Evolutionary conservation across 1,140 invertebrate genomes (phyloP).

Genomic region (Andricus grossulariae): DNA sequence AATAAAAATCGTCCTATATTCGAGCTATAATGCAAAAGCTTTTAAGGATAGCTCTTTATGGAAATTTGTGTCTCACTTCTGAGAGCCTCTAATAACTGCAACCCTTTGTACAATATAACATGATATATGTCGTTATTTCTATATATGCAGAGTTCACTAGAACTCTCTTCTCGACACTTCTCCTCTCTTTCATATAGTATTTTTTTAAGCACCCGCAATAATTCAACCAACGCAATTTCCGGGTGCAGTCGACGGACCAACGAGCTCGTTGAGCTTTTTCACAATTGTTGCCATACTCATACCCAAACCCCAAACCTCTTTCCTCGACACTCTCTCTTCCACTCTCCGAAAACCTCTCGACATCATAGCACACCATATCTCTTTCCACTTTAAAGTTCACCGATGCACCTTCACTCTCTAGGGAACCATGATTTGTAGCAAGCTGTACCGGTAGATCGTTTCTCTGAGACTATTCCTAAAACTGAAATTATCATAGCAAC

Average conservation of each 20-base stretch:
- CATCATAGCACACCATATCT: constrained; percentile 28
- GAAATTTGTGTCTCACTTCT: background rate
- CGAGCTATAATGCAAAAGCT: too few species aligned
- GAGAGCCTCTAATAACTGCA: background rate
- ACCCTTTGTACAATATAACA: constrained; percentile 2
- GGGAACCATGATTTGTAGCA: constrained; percentile 12
- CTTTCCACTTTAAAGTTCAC: constrained; percentile 21
- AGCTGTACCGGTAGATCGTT: background rate
- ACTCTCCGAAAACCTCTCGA: background rate
- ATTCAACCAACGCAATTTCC: constrained; percentile 21
- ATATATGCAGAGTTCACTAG: constrained; percentile 12
- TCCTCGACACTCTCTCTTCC: background rate
- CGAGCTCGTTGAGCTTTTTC: constrained; percentile 30
- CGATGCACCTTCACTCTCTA: constrained; percentile 2
- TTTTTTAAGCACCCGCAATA: constrained; percentile 24
- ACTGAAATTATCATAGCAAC: background rate
- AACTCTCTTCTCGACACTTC: background rate
- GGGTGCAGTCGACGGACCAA: constrained; percentile 23
- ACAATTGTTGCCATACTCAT: constrained; percentile 20
- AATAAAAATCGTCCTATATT: too few species aligned
- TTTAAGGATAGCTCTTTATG: too few species aligned
- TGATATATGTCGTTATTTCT: constrained; percentile 7
- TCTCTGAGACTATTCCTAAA: constrained; percentile 3
- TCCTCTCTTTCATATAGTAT: constrained; percentile 5
- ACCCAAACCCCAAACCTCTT: background rate